Percentiles rank a stretch among this genome's conserved stretches.
Evolutionary conservation across 2,888 invertebrate species (phyloP).

Genomic region (Pegoplata infirma): DNA sequence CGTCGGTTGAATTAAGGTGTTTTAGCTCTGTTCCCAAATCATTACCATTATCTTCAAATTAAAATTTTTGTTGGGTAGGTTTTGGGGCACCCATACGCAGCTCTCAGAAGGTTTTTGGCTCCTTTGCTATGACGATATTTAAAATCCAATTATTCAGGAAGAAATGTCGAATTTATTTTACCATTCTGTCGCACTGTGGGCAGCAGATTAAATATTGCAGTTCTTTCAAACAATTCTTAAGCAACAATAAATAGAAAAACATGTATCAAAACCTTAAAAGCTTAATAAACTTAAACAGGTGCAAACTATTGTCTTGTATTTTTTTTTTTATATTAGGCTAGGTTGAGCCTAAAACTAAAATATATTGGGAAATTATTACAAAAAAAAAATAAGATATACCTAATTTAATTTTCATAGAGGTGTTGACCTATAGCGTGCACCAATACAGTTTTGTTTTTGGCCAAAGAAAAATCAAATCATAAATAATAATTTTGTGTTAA

Average conservation of each 20-base stretch:
- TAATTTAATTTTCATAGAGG: slow-evolving; percentile 63
- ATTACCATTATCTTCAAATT: no score
- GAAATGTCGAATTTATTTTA: no score
- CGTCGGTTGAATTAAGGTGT: no score
- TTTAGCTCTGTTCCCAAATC: no score
- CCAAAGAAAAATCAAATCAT: slow-evolving; percentile 39
- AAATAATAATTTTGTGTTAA: slow-evolving; percentile 54
- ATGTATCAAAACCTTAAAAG: neutral
- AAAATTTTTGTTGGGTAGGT: no score
- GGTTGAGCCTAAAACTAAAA: slow-evolving; percentile 16
- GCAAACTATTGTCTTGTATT: slow-evolving; percentile 5
- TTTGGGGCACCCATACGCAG: no score
- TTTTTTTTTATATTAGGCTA: neutral
- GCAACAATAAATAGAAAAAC: neutral
- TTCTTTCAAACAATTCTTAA: neutral
- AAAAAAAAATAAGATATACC: no score
- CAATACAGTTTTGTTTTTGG: slow-evolving; percentile 27
- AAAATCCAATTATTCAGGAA: no score
- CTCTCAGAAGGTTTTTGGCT: no score
- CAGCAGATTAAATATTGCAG: no score
- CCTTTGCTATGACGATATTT: no score
- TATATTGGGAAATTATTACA: slow-evolving; percentile 44
- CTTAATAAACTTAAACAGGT: slow-evolving; percentile 45
- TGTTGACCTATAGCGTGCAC: slow-evolving; percentile 66
- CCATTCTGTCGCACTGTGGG: no score